Percentiles rank a stretch among this genome's conserved stretches.
phyloP scores from a whole-genome alignment of 1,140 invertebrate genomes.

The Caenorhabditis brenneri region DNA sequence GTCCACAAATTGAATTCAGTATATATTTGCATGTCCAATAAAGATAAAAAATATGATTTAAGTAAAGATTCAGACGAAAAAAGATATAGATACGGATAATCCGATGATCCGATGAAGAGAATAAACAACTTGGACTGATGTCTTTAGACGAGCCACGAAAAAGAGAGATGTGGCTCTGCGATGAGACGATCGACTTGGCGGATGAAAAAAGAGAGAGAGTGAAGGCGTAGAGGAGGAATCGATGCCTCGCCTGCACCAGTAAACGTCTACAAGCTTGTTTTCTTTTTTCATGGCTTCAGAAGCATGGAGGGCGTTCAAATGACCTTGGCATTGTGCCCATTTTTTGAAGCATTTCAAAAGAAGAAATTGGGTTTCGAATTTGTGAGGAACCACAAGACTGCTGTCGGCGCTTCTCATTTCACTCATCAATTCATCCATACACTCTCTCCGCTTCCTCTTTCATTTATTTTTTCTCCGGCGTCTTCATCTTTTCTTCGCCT shows the following conservation, averaged over 20 bases:
- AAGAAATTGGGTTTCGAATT: too few species aligned
- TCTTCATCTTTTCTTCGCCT: not conserved
- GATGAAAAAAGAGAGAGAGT: not conserved
- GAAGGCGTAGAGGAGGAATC: constrained; percentile 4
- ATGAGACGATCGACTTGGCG: constrained; percentile 2
- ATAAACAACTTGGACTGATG: not conserved
- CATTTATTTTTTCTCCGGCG: not conserved
- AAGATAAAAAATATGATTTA: not conserved
- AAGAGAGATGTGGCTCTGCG: not conserved
- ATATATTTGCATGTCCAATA: constrained; percentile 18
- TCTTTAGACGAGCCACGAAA: not conserved
- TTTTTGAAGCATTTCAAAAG: too few species aligned
- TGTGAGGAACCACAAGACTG: too few species aligned
- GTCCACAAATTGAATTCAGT: not conserved
- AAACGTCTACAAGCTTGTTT: not conserved
- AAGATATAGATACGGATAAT: not conserved
- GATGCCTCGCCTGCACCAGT: not conserved
- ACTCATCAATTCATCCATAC: constrained; percentile 35
- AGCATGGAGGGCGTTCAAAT: not conserved
- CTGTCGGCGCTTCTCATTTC: not conserved
- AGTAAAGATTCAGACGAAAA: not conserved
- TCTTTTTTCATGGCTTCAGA: not conserved
- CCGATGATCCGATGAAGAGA: not conserved
- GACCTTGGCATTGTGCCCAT: not conserved
- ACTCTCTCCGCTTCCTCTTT: not conserved